Base-by-base conservation (phyloP, 2,113 vertebrate genomes). In the Elaphurus davidianus region DNA sequence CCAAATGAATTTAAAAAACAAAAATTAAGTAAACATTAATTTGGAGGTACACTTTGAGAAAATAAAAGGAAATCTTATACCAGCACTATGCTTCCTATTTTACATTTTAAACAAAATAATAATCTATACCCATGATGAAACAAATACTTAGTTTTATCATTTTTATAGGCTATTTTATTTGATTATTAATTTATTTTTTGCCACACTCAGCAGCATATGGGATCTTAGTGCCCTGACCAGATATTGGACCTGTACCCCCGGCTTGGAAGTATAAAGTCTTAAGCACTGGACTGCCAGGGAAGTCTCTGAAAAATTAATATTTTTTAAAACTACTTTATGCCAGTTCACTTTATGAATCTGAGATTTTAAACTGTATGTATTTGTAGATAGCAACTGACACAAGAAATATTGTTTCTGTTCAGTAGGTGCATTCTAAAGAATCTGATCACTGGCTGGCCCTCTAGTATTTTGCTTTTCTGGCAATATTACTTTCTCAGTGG, bases 21-120 rank as follows among this genome's bases (percentile, higher is more conserved):
- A 76, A 91, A 74, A 89, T 86, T 67, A 21, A 67, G 67, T 78
- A 92, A 98, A 92, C 47, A 91, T 59, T 94, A 57, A 95, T 59
- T 90, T 93, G 23, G 54, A 94, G 28, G 27, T 19, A n/a, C 21
- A 33, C 28, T 87, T 71, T 93, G 84, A 93, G 76, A 93, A 25
- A 97, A 52, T 82, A 91, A 89, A 90, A 94, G 17, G 2, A 94
- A 92, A 60, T 96, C 83, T 78, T 88, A 94, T 30, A 33, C 54
- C 45, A 93, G 28, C 21, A 79, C 17, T 25, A 5, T 45, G 47
- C 11, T 97, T 94, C 19, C 30, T 40, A 16, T 88, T 91, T 94
- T 71, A 79, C 3, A 91, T 43, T 94, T 89, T 28, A 76, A 85
- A 59, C 59, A 59, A 87, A 50, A 93, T 40, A 96, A 78, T 81